Evolutionary conservation across 2,113 vertebrate species (phyloP).

Genomic region (Erinaceus europaeus): DNA sequence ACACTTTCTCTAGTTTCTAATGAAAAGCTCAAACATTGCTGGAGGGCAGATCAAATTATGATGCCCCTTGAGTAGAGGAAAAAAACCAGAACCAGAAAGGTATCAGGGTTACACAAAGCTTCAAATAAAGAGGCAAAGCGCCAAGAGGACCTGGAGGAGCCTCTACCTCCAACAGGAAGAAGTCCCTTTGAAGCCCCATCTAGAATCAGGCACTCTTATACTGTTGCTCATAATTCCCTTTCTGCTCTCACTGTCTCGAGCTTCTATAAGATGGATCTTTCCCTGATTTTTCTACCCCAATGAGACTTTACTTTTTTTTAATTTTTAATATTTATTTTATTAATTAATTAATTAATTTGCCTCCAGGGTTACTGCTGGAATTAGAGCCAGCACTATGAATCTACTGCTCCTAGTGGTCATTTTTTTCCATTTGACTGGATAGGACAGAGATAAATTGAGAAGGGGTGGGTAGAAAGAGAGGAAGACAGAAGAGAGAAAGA

Average conservation of each 20-base stretch:
- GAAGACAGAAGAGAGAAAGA: too few species aligned
- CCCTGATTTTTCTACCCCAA: not conserved
- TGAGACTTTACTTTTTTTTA: too few species aligned
- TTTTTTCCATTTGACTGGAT: too few species aligned
- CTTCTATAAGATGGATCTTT: not conserved
- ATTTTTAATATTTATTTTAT: too few species aligned
- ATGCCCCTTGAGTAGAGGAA: not conserved
- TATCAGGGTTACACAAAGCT: not conserved
- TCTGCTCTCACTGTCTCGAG: not conserved
- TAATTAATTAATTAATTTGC: too few species aligned
- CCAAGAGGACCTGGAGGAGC: not conserved
- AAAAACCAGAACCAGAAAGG: not conserved
- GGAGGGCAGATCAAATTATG: not conserved
- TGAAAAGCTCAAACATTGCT: not conserved
- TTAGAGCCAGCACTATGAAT: too few species aligned
- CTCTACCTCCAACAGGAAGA: not conserved
- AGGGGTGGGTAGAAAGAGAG: too few species aligned
- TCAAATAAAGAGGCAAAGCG: not conserved
- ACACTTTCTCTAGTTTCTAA: not conserved
- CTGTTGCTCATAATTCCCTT: not conserved
- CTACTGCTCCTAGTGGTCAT: too few species aligned
- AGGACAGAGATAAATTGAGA: too few species aligned
- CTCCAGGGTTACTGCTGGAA: too few species aligned
- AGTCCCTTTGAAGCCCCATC: not conserved
- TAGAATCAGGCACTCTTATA: not conserved